A percentile compares a stretch with the other conserved stretches of the same genome.
These are phyloP conservation scores for Cottoperca gobio DNA, from an alignment of 2,797 vertebrate species.

Conservation along the genomic window DNA sequence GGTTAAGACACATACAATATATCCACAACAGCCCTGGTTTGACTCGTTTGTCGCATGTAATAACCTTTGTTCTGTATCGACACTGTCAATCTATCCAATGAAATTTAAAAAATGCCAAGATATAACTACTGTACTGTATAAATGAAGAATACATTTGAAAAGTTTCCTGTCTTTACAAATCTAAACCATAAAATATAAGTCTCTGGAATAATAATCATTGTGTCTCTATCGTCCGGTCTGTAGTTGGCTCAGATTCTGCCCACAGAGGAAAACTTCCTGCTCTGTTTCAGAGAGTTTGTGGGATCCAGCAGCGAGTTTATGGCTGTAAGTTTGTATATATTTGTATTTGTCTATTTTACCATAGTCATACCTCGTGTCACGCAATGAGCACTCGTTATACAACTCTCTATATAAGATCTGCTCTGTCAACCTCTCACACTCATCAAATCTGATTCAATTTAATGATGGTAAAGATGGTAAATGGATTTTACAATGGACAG, in stretches of 20 bases:
- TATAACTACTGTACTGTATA: too few relatives aligned
- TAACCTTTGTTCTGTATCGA: not conserved
- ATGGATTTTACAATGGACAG: not conserved
- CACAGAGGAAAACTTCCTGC: conserved; percentile 96
- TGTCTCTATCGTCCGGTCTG: conserved; percentile 3
- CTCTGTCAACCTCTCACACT: conserved; percentile 6
- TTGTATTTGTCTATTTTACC: not conserved
- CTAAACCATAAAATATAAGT: not conserved
- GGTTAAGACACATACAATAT: not conserved
- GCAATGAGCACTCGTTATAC: not conserved
- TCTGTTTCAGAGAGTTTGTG: conserved; percentile 96
- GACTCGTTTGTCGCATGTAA: not conserved
- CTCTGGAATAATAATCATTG: not conserved
- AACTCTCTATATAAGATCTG: conserved; percentile 16
- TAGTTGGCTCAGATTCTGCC: conserved; percentile 97
- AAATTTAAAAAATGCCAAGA: too few relatives aligned
- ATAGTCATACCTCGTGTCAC: not conserved
- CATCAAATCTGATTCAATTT: conserved; percentile 3
- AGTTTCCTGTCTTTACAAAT: not conserved
- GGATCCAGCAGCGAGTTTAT: conserved; percentile 95
- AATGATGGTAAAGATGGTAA: conserved; percentile 9
- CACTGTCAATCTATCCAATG: not conserved
- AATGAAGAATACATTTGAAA: not conserved
- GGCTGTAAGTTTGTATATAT: conserved; percentile 85
- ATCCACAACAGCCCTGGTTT: not conserved